These are phyloP conservation scores for Aethes cnicana DNA, from an alignment of 2,888 invertebrate genomes.

Conservation along the genomic window DNA sequence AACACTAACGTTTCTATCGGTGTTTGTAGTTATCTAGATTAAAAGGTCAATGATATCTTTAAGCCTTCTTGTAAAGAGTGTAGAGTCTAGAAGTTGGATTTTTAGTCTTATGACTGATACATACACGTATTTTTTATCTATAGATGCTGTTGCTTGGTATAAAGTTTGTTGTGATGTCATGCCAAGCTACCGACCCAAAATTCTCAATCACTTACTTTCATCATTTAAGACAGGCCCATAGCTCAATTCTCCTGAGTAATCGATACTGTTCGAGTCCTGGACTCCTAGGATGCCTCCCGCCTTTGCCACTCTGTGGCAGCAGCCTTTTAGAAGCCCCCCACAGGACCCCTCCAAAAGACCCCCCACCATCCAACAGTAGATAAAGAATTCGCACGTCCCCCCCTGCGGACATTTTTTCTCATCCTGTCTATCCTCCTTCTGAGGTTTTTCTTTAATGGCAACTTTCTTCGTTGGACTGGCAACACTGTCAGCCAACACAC, in stretches of 20 bases:
- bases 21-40: too few species aligned
- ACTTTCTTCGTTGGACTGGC: conserved; percentile 33
- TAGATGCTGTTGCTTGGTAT: not conserved
- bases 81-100: too few species aligned
- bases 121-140: not conserved
- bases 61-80: too few species aligned
- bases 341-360: conserved; percentile 93
- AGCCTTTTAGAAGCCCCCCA: conserved; percentile 90
- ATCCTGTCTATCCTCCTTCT: conserved; percentile 54
- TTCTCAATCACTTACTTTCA: conserved; percentile 85
- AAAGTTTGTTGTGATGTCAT: not conserved
- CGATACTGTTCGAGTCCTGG: conserved; percentile 84
- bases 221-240: conserved; percentile 90
- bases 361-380: conserved; percentile 95
- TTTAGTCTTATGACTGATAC: too few species aligned
- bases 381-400: conserved; percentile 94
- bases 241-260: conserved; percentile 84
- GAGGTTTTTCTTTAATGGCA: conserved; percentile 33
- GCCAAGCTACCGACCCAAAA: not conserved
- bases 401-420: conserved; percentile 86
- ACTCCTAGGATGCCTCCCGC: conserved; percentile 84
- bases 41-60: too few species aligned
- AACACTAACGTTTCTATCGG: too few species aligned
- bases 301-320: conserved; percentile 91
- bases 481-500: conserved; percentile 43